These are phyloP conservation scores for Drosophila macrospina DNA, from an alignment of 2,888 invertebrate genomes.

Conservation along the genomic window DNA sequence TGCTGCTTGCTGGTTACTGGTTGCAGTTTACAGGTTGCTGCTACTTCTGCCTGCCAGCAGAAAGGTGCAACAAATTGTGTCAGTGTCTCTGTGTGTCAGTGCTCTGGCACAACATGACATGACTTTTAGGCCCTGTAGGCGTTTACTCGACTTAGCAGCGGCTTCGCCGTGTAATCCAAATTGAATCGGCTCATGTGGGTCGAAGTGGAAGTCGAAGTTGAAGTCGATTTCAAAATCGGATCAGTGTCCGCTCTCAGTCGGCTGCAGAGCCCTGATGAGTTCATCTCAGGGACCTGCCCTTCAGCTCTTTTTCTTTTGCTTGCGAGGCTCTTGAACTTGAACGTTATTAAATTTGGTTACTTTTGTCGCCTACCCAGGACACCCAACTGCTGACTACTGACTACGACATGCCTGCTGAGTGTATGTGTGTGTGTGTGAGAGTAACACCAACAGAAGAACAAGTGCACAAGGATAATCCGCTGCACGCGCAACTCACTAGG, in stretches of 20 bases:
- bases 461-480: slow-evolving; percentile 74
- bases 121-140: slow-evolving; percentile 83
- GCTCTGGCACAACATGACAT: slow-evolving; percentile 81
- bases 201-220: slow-evolving; percentile 21
- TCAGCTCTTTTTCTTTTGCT: slow-evolving; percentile 12
- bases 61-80: slow-evolving; percentile 75
- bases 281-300: slow-evolving; percentile 55
- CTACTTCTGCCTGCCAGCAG: slow-evolving; percentile 7
- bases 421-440: slow-evolving; percentile 15
- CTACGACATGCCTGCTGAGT: slow-evolving; percentile 26
- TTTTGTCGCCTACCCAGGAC: slow-evolving; percentile 49
- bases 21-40: slow-evolving; percentile 29
- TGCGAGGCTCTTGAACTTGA: slow-evolving; percentile 64
- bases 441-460: slow-evolving; percentile 46
- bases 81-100: slow-evolving; percentile 51
- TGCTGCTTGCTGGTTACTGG: too few relatives aligned
- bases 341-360: slow-evolving; percentile 65
- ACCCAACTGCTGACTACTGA: slow-evolving; percentile 21
- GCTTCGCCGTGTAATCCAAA: slow-evolving; percentile 83
- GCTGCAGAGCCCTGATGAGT: slow-evolving; percentile 62
- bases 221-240: slow-evolving; percentile 50
- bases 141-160: slow-evolving; percentile 85
- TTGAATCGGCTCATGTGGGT: slow-evolving; percentile 74
- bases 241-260: slow-evolving; percentile 58
- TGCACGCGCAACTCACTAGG: slow-evolving; percentile 69